These are phyloP conservation scores for Heliocidaris erythrogramma DNA, from an alignment of 35 echinoderm and acorn worm genomes.

Conservation along the genomic window DNA sequence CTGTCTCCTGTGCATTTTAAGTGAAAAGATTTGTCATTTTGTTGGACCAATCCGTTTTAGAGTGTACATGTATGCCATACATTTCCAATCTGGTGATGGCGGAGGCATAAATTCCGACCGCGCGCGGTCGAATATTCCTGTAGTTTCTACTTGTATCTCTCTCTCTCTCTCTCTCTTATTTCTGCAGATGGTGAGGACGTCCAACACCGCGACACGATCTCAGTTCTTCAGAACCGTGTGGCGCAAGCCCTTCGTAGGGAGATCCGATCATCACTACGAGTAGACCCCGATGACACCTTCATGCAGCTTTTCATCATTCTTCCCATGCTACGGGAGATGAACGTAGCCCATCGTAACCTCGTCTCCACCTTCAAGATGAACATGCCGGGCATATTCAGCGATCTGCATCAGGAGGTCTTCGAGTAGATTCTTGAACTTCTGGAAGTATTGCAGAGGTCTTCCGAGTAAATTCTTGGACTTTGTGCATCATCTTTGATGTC, in stretches of 20 bases:
- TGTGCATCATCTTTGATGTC: no score
- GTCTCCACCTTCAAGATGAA: conserved; percentile 34
- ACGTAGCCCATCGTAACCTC: conserved; percentile 24
- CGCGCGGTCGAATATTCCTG: no score
- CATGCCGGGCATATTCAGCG: conserved; percentile 47
- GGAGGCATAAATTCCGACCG: no score
- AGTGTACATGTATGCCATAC: no score
- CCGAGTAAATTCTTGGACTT: no score
- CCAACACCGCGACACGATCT: background rate
- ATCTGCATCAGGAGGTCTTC: conserved; percentile 47
- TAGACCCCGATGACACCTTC: conserved; percentile 38
- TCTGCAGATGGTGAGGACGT: conserved; percentile 16
- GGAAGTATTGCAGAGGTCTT: background rate
- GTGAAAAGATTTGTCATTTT: no score
- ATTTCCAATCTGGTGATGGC: no score
- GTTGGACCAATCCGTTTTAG: no score
- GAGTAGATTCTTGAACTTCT: background rate
- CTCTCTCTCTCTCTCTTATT: background rate
- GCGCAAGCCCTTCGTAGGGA: conserved; percentile 4
- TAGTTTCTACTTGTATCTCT: no score
- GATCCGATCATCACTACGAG: background rate
- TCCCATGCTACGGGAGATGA: conserved; percentile 33
- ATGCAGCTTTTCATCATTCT: conserved; percentile 14
- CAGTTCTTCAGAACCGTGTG: conserved; percentile 1
- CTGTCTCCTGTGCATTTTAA: no score